phyloP scores from a whole-genome alignment of 2,888 invertebrate species.

The Nemotelus nigrinus region DNA sequence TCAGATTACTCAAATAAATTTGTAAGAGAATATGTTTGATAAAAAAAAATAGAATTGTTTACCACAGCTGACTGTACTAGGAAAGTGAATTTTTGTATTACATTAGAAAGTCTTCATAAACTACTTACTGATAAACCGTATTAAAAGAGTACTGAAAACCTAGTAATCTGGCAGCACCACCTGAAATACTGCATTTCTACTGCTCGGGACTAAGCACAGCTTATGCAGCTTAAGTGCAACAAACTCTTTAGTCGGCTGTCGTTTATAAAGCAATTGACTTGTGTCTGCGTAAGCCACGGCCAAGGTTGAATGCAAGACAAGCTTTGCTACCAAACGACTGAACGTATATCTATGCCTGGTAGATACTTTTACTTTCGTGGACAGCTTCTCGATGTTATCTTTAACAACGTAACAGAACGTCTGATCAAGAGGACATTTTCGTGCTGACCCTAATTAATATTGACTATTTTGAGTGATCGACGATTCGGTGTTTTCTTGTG shows the following conservation, averaged over 20 bases:
- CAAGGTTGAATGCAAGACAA: constrained; percentile 35
- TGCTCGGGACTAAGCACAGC: neutral
- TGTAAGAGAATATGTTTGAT: too few relatives aligned
- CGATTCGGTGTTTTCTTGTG: neutral
- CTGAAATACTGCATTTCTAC: neutral
- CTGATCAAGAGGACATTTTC: neutral
- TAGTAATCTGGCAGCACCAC: neutral
- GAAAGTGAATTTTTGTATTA: too few relatives aligned
- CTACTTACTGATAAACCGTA: too few relatives aligned
- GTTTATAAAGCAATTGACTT: constrained; percentile 7
- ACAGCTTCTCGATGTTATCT: neutral
- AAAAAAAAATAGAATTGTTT: too few relatives aligned
- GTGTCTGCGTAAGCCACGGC: constrained; percentile 39
- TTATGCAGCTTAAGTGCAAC: constrained; percentile 1
- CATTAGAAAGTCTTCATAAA: too few relatives aligned
- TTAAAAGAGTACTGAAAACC: neutral
- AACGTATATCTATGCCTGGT: neutral
- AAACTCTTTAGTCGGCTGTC: neutral
- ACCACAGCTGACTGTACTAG: too few relatives aligned
- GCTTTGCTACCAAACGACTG: constrained; percentile 4
- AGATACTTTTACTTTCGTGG: constrained; percentile 33
- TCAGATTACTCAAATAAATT: too few relatives aligned
- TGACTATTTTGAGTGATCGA: neutral
- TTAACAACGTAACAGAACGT: too few relatives aligned
- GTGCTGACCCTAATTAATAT: neutral